Evolutionary conservation across 2,113 vertebrate genomes (phyloP), one percentile per base, ranked within the genome.

Genomic region (Pholis gunnellus): DNA sequence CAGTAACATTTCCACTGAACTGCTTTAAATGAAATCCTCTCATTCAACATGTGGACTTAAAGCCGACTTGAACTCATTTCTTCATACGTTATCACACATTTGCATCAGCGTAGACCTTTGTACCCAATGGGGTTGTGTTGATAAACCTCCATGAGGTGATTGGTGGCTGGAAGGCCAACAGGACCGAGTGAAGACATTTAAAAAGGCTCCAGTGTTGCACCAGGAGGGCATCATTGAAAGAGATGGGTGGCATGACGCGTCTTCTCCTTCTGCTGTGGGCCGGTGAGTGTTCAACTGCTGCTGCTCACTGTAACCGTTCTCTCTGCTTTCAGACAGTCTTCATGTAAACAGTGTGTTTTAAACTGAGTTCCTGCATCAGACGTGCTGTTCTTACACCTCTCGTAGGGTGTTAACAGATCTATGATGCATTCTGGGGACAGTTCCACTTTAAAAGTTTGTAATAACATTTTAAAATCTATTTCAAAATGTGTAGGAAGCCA

Each of bases 191-290:
- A 59, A 40, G 10, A 7, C 31, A 4, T 63, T 60, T 61, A 71
- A 65, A 57, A 46, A 15, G 9, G 34, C 61, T 4, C 17, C 27
- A 7, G 22, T 38, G 34, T 34, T 27, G 8, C 50, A 48, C 22
- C 50, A 59, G 60, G 67, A 77, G 22, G n/a, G 17, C 38, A 59
- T 9, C 68, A 57, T 1, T 18, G 50, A 9, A 0, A 36, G 14
- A 38, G 18, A 29, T 56, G 46, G 60, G 8, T 42, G 50, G 14
- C 22, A 15, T 78, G 13, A 59, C 18, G 15, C 0, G 14, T 65
- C 61, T 78, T 59, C 31, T 78, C 18, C 13, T 83, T 17, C 2
- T 72, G 60, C 60, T 83, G 57, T 77, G 59, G 59, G 17, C 46
- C 15, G 67, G 81, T 83, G 48, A 77, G 74, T 42, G 25, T 4